Evolutionary conservation across 1,140 invertebrate species (phyloP), one percentile per base, ranked within the genome.

Genomic region (Helicoverpa zea): DNA sequence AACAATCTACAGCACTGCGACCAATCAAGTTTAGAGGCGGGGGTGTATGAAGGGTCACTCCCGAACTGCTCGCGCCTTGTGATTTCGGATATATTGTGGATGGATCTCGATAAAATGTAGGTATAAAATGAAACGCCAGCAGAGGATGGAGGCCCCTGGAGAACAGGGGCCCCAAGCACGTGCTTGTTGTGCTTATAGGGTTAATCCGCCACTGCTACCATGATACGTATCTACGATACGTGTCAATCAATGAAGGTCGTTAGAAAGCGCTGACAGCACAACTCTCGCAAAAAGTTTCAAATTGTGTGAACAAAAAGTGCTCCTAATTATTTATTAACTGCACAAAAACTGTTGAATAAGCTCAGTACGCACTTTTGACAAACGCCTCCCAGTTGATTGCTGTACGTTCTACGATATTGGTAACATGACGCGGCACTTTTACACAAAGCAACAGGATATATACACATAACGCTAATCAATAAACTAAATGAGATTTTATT

Each of bases 251-350:
- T 14, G 68, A 72, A 87, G 86, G 84, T 74, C 80, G 54, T 51
- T 79, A 81, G 83, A 86, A 84, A 86, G 83, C 59, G 29, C 18
- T 51, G 30, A 30, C 14, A 12, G 29, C 35, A 14, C 52, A 29
- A 43, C 54, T 23, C 72, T 11, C n/a, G 54, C 72, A 59, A 82
- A 86, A 84, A 86, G 80, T 30, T 35, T 63, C 35, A 35, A 80
- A 82, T 83, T 56, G 81, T 81, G 43, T 54, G 16, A 23, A 72
- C 77, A 86, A 86, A 86, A 84, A 84, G 29, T 51, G 18, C 56
- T 29, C 52, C 52, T 63, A 76, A 70, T 66, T n/a, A 63, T 52
- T 52, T 58, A 74, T 47, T 16, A 47, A 14, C n/a, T 13, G 14
- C 13, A 58, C 43, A 79, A 81, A 77, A 73, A 84, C 66, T 35